These are phyloP conservation scores for Limnodromus scolopaceus DNA, from an alignment of 2,797 vertebrate species.

Conservation along the genomic window DNA sequence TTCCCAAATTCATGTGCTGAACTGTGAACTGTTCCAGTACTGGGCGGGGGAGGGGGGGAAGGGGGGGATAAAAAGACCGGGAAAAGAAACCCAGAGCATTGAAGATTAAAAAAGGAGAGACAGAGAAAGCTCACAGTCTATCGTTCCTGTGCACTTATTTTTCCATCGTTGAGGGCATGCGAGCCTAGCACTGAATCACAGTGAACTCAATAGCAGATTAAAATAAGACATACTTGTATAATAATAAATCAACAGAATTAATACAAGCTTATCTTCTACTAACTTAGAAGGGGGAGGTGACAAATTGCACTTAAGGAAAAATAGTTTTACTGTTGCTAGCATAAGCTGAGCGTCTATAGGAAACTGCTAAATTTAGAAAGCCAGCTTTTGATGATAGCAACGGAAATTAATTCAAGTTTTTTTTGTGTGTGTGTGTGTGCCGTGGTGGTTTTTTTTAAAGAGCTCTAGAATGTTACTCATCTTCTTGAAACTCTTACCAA, in stretches of 20 bases:
- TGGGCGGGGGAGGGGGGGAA: too few species aligned
- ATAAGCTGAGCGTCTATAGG: constrained; percentile 19
- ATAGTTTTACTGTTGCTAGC: constrained; percentile 50
- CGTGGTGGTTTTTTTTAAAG: neutral
- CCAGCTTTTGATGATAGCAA: constrained; percentile 36
- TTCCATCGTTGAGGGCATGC: neutral
- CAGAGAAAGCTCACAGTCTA: neutral
- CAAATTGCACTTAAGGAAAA: constrained; percentile 53
- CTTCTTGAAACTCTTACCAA: constrained; percentile 48
- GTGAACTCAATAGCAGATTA: neutral
- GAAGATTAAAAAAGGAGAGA: neutral
- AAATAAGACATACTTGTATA: neutral
- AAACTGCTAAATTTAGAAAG: constrained; percentile 49
- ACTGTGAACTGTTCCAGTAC: neutral
- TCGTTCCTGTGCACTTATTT: neutral
- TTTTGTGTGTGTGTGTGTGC: neutral
- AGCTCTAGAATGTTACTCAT: constrained; percentile 54
- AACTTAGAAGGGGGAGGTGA: constrained; percentile 2
- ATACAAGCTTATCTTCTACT: constrained; percentile 3
- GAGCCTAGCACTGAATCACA: neutral
- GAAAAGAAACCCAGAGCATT: neutral
- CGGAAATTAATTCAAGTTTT: constrained; percentile 40
- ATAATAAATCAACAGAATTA: constrained; percentile 22
- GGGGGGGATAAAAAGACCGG: neutral
- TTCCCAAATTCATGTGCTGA: neutral